These are phyloP conservation scores for Hippasteria phrygiana DNA, from an alignment of 53 echinoderm and acorn worm genomes.

Conservation along the genomic window DNA sequence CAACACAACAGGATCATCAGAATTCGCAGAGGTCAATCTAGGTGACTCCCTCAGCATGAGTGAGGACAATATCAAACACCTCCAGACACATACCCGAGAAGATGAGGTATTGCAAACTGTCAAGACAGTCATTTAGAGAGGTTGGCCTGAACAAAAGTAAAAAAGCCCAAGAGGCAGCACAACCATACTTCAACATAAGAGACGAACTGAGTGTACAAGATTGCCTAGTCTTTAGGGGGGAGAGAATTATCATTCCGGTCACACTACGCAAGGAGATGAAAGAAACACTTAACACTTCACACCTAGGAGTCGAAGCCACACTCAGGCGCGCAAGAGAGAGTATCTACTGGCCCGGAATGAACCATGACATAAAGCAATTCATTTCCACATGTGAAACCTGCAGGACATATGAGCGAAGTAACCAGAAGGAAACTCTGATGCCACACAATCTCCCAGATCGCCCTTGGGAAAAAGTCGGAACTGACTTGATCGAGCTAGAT, in stretches of 20 bases:
- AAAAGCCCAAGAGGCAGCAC: not conserved
- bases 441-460: conserved; percentile 60
- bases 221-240: conserved; percentile 64
- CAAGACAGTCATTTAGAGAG: conserved; percentile 17
- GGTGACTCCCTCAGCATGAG: not conserved
- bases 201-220: conserved; percentile 61
- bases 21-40: conserved; percentile 60
- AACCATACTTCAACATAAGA: conserved; percentile 63
- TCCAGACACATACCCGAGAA: not conserved
- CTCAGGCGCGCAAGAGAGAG: conserved; percentile 42
- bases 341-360: conserved; percentile 44
- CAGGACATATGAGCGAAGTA: conserved; percentile 42
- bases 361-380: conserved; percentile 8
- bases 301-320: conserved; percentile 59
- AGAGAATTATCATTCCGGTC: conserved; percentile 56
- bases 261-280: conserved; percentile 46
- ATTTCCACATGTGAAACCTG: conserved; percentile 41
- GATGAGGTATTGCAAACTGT: conserved; percentile 40
- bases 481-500: not conserved
- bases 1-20: conserved; percentile 9
- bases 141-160: conserved; percentile 65
- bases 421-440: conserved; percentile 55
- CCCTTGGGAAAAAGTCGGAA: conserved; percentile 52
- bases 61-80: conserved; percentile 13
- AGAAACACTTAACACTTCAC: conserved; percentile 47